Percentiles rank a stretch among this genome's conserved stretches.
Conservation (phyloP, 1,140 invertebrate genomes). For the Caenorhabditis brenneri region DNA sequence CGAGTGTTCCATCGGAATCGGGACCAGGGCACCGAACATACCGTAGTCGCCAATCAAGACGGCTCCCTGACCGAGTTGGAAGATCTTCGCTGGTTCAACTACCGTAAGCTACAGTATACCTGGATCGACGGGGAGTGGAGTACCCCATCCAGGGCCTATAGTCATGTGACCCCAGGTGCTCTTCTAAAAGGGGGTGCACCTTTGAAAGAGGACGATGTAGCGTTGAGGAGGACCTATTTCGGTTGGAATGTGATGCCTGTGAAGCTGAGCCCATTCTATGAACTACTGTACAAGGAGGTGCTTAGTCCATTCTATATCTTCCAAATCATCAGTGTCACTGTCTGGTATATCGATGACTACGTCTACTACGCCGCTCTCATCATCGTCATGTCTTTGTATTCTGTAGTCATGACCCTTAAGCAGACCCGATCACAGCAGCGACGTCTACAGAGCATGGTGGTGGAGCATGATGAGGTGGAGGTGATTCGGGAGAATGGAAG, state of each 20-base stretch:
- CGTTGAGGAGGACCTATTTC: slow-evolving; percentile 55
- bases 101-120: slow-evolving; percentile 25
- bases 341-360: slow-evolving; percentile 74
- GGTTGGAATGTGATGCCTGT: slow-evolving; percentile 68
- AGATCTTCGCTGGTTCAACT: slow-evolving; percentile 6
- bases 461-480: slow-evolving; percentile 64
- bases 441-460: slow-evolving; percentile 62
- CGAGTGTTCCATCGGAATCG: neutral
- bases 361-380: slow-evolving; percentile 84
- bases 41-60: neutral
- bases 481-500: slow-evolving; percentile 62
- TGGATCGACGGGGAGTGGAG: slow-evolving; percentile 20
- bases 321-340: slow-evolving; percentile 77
- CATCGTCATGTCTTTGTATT: slow-evolving; percentile 83
- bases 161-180: neutral
- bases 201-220: neutral
- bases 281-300: slow-evolving; percentile 73
- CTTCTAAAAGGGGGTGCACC: neutral
- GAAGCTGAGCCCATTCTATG: slow-evolving; percentile 66
- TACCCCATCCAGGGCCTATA: neutral
- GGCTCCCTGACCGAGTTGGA: neutral
- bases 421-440: slow-evolving; percentile 76
- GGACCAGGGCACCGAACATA: neutral
- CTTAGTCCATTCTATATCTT: slow-evolving; percentile 91
- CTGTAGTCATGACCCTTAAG: slow-evolving; percentile 77